Evolutionary conservation across 2,797 vertebrate species (phyloP).

Genomic region (Catostomus latipinnis): DNA sequence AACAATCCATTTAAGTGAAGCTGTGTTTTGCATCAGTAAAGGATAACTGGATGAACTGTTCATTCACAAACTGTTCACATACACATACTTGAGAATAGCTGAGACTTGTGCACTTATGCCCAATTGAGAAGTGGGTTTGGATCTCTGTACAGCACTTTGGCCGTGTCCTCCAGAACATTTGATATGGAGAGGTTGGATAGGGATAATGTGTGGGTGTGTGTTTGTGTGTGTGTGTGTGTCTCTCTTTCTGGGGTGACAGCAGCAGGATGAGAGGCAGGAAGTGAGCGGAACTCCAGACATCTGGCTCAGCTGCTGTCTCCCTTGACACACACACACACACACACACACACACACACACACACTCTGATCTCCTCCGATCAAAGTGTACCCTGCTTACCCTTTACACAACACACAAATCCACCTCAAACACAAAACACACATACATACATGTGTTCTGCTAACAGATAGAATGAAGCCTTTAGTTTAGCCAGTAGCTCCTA

Average conservation of each 20-base stretch:
- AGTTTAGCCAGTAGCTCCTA: constrained; percentile 28
- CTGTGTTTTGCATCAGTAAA: no score
- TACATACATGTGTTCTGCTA: constrained; percentile 33
- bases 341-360: constrained; percentile 58
- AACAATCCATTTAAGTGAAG: no score
- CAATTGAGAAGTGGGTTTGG: constrained; percentile 67
- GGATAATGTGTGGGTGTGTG: constrained; percentile 52
- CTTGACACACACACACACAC: constrained; percentile 57
- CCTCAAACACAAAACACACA: constrained; percentile 53
- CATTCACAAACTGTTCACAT: background rate
- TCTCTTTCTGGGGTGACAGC: constrained; percentile 64
- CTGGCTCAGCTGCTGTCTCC: constrained; percentile 77
- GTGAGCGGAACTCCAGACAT: constrained; percentile 80
- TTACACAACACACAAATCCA: constrained; percentile 72
- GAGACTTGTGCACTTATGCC: constrained; percentile 61
- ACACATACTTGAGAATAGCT: background rate
- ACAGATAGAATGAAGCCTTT: constrained; percentile 21
- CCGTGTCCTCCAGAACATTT: constrained; percentile 55
- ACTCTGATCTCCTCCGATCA: constrained; percentile 79
- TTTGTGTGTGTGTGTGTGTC: constrained; percentile 24
- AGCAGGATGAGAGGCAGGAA: constrained; percentile 80
- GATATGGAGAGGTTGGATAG: constrained; percentile 52
- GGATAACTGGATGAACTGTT: no score
- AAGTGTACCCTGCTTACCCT: constrained; percentile 79
- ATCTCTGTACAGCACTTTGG: constrained; percentile 66